phyloP scores from a whole-genome alignment of 2,113 vertebrate species.

The Chaetorhynchus papuensis region DNA sequence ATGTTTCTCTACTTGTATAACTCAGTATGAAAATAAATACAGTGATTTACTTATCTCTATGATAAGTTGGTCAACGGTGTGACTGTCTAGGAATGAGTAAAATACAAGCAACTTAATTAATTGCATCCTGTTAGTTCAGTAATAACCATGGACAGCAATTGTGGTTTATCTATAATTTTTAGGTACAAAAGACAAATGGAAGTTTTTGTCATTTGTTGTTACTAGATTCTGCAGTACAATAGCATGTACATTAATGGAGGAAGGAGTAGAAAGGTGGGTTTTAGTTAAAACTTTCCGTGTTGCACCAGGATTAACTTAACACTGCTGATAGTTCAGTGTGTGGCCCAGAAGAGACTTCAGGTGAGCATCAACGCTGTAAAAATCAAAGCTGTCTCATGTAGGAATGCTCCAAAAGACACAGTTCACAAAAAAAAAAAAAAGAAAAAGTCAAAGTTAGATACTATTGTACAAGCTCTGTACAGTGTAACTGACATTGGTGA shows the following conservation, averaged over 20 bases:
- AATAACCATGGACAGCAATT: background rate
- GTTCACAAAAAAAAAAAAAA: background rate
- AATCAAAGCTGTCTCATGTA: background rate
- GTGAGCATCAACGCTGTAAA: background rate
- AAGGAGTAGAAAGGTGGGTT: background rate
- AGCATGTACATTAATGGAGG: background rate
- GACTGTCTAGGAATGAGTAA: background rate
- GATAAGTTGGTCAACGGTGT: background rate
- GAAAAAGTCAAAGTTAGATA: background rate
- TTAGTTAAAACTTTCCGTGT: background rate
- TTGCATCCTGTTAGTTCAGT: background rate
- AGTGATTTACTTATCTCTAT: background rate
- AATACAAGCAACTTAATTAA: background rate
- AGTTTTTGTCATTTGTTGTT: background rate
- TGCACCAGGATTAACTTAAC: background rate
- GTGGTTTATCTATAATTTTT: background rate
- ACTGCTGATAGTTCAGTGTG: background rate
- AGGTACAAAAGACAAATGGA: background rate
- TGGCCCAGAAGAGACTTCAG: background rate
- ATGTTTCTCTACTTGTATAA: background rate
- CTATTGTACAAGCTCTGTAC: background rate
- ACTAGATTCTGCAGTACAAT: background rate
- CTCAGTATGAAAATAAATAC: background rate
- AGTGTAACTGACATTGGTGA: background rate
- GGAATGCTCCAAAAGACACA: background rate